Conservation (phyloP, 2,113 vertebrate species). For the Psophia crepitans region DNA sequence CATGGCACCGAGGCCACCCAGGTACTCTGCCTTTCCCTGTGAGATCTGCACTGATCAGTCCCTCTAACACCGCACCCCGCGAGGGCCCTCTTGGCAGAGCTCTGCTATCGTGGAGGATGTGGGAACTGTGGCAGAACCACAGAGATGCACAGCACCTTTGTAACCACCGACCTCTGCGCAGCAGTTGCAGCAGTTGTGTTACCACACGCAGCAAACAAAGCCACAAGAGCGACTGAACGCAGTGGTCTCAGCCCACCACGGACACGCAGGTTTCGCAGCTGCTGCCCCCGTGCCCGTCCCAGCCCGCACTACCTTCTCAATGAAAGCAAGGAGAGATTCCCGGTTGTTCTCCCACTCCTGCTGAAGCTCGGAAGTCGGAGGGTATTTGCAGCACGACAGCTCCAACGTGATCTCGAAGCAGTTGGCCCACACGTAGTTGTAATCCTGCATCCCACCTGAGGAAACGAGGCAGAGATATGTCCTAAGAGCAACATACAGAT, state of each 20-base stretch:
- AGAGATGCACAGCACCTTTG: background rate
- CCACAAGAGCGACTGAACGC: background rate
- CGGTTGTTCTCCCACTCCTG: slow-evolving; percentile 93
- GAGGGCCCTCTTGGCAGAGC: background rate
- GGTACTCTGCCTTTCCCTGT: too few species aligned
- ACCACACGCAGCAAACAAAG: background rate
- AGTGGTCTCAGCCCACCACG: accelerated
- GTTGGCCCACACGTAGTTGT: slow-evolving; percentile 91
- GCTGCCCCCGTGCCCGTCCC: accelerated
- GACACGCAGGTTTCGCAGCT: background rate
- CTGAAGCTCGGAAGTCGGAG: slow-evolving; percentile 75
- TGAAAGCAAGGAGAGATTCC: slow-evolving; percentile 89
- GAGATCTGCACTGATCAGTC: background rate
- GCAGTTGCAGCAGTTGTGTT: background rate
- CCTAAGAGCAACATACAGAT: background rate
- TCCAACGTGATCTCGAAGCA: slow-evolving; percentile 96
- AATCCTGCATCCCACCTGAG: slow-evolving; percentile 98
- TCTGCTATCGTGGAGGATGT: background rate
- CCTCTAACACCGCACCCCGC: background rate
- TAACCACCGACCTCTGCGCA: background rate
- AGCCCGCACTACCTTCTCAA: slow-evolving; percentile 83
- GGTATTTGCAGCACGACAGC: slow-evolving; percentile 96
- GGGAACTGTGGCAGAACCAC: background rate
- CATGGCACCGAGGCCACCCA: accelerated
- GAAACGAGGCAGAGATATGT: background rate